Percentiles rank a stretch among this genome's conserved stretches.
Evolutionary conservation across 37 sponge, comb jelly and placozoan genomes (phyloP).

Genomic region (Aplysina aerophoba): DNA sequence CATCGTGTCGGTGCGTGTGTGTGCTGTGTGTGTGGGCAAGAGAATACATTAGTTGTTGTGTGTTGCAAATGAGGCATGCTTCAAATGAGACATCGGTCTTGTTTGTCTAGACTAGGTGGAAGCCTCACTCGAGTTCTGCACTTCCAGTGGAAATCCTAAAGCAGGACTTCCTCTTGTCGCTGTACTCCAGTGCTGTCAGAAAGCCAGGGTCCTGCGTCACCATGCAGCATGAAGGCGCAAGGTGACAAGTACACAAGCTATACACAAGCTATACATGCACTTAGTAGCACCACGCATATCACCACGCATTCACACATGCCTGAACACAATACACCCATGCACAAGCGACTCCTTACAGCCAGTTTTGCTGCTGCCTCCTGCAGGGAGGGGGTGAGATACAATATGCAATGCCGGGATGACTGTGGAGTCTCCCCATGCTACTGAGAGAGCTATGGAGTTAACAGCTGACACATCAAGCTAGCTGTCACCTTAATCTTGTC

Average conservation of each 20-base stretch:
- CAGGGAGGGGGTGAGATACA: background rate
- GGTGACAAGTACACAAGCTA: background rate
- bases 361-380: slow-evolving; percentile 75
- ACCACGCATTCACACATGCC: background rate
- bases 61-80: no score
- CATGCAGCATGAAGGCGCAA: background rate
- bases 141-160: slow-evolving; percentile 95
- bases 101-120: background rate
- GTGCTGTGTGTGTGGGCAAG: no score
- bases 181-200: slow-evolving; percentile 96
- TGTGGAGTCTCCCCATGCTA: background rate
- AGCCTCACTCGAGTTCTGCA: slow-evolving; percentile 88
- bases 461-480: background rate
- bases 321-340: background rate
- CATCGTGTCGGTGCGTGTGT: no score
- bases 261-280: background rate
- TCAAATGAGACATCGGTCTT: no score
- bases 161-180: slow-evolving; percentile 90
- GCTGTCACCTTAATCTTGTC: slow-evolving; percentile 93
- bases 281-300: background rate
- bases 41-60: no score
- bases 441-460: no score
- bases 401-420: background rate
- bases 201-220: slow-evolving; percentile 78
- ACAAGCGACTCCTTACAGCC: slow-evolving; percentile 31